Percentiles rank a stretch among this genome's conserved stretches.
phyloP scores from a whole-genome alignment of 2,113 vertebrate genomes.

The Hiodon alosoides region DNA sequence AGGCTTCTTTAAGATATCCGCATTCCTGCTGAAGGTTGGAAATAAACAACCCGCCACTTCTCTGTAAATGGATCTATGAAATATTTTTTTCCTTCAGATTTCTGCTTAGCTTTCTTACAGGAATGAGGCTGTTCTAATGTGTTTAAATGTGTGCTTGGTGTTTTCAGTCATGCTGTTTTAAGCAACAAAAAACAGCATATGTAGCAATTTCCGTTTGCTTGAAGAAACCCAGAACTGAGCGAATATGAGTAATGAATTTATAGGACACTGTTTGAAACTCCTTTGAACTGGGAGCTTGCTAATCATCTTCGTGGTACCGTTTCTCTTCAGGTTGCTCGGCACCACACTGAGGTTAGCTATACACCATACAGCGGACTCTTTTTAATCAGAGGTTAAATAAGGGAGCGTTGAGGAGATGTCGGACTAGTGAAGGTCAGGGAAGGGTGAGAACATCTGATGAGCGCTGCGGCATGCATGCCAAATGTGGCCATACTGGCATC shows the following conservation, averaged over 20 bases:
- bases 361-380: not conserved
- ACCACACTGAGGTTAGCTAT: slow-evolving; percentile 1
- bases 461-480: not conserved
- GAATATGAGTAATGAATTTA: slow-evolving; percentile 19
- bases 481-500: not conserved
- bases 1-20: not conserved
- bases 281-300: slow-evolving; percentile 11
- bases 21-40: not conserved
- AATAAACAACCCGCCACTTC: not conserved
- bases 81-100: not conserved
- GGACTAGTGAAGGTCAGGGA: not conserved
- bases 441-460: not conserved
- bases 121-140: not conserved
- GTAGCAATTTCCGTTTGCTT: slow-evolving; percentile 6
- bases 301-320: not conserved
- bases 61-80: not conserved
- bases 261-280: slow-evolving; percentile 13
- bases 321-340: not conserved
- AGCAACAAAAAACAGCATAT: not conserved
- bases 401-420: not conserved
- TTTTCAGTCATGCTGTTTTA: not conserved
- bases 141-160: not conserved
- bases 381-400: slow-evolving; percentile 11
- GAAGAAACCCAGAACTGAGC: slow-evolving; percentile 6
- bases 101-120: slow-evolving; percentile 6